Percentiles rank a stretch among this genome's conserved stretches.
phyloP scores from a whole-genome alignment of 2,797 vertebrate species.

The Tokudaia tokunoshimensis region DNA sequence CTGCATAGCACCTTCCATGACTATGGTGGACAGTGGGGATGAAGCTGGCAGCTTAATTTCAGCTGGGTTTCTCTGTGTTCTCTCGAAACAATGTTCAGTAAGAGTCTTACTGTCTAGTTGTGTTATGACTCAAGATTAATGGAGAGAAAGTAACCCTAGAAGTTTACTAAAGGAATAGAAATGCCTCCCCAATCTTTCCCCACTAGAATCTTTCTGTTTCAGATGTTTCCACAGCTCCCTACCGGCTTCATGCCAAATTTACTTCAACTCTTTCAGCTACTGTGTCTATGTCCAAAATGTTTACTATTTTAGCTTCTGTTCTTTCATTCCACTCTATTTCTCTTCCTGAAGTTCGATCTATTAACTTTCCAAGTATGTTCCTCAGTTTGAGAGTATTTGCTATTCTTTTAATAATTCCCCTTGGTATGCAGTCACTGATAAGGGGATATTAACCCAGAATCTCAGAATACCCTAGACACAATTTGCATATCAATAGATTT shows the following conservation, averaged over 20 bases:
- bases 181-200: fast-evolving
- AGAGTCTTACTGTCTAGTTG: not conserved
- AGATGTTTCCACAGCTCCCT: no score
- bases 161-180: not conserved
- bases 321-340: not conserved
- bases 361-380: not conserved
- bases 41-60: not conserved
- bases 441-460: no score
- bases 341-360: not conserved
- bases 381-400: not conserved
- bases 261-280: not conserved
- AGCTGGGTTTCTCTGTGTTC: not conserved
- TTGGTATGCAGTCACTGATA: no score
- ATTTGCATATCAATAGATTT: no score
- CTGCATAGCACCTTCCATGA: no score
- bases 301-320: not conserved
- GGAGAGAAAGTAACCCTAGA: not conserved
- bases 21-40: no score
- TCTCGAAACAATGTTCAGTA: not conserved
- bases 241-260: not conserved
- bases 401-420: not conserved
- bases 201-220: not conserved
- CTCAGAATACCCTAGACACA: no score
- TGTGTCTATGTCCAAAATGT: not conserved
- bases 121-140: not conserved